Percentiles rank a stretch among this genome's conserved stretches.
These are phyloP conservation scores for Fukomys damarensis DNA, from an alignment of 2,113 vertebrate species.

Conservation along the genomic window DNA sequence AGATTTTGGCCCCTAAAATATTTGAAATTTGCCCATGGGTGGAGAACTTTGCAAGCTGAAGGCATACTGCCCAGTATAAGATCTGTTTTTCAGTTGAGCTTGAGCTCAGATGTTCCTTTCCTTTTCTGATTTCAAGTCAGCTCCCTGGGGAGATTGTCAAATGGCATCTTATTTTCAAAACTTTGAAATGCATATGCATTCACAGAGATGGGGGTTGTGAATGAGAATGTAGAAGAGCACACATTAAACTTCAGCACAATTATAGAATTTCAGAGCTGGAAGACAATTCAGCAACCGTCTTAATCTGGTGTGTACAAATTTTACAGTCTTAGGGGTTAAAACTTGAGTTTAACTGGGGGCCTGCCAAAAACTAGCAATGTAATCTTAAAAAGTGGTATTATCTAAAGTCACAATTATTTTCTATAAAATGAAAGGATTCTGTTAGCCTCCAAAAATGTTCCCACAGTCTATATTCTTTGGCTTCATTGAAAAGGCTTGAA, in stretches of 20 bases:
- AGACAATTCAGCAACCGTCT: constrained; percentile 65
- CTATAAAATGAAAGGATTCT: neutral
- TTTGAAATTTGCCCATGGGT: constrained; percentile 76
- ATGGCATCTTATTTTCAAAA: constrained; percentile 82
- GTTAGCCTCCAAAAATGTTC: neutral
- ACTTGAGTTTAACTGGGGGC: constrained; percentile 57
- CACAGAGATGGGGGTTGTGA: constrained; percentile 78
- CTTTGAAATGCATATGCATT: constrained; percentile 82
- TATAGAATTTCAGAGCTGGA: constrained; percentile 78
- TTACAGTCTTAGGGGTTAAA: constrained; percentile 66
- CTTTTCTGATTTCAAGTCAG: constrained; percentile 82
- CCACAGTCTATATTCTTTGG: neutral
- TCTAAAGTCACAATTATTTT: neutral
- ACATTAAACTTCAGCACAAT: constrained; percentile 75
- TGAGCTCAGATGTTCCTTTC: constrained; percentile 82
- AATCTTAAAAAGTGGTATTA: constrained; percentile 16
- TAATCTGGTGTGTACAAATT: constrained; percentile 72
- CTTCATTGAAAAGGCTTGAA: neutral
- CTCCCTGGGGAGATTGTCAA: constrained; percentile 81
- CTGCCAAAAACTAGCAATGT: constrained; percentile 52
- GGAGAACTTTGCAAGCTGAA: constrained; percentile 77
- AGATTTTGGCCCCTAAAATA: constrained; percentile 67
- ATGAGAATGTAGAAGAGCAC: constrained; percentile 77
- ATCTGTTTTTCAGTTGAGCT: constrained; percentile 81
- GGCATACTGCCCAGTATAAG: constrained; percentile 79